A percentile compares a stretch with the other conserved stretches of the same genome.
These are phyloP conservation scores for Orthosia incerta DNA, from an alignment of 2,888 invertebrate species.

Conservation along the genomic window DNA sequence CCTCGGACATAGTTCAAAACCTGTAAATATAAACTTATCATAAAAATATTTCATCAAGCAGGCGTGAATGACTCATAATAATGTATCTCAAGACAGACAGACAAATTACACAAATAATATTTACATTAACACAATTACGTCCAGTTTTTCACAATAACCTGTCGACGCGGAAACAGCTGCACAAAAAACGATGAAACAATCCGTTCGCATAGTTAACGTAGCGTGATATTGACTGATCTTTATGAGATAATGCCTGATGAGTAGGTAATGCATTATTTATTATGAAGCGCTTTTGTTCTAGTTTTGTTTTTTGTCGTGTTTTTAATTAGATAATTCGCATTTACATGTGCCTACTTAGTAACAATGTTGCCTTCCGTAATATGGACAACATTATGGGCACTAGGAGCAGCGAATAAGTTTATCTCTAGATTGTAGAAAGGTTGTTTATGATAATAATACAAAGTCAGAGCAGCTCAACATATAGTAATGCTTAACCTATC, in stretches of 20 bases:
- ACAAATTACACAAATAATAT: slow-evolving; percentile 53
- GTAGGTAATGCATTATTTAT: slow-evolving; percentile 51
- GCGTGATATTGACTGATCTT: slow-evolving; percentile 63
- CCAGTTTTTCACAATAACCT: slow-evolving; percentile 60
- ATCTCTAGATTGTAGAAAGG: background rate
- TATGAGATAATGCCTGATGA: slow-evolving; percentile 54
- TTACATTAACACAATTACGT: slow-evolving; percentile 54
- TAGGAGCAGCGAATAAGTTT: background rate
- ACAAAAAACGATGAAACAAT: slow-evolving; percentile 67
- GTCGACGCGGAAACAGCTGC: slow-evolving; percentile 62
- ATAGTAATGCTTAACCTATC: too few species aligned
- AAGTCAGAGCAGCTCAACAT: too few species aligned
- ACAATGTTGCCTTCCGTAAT: slow-evolving; percentile 19
- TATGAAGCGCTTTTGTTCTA: slow-evolving; percentile 47
- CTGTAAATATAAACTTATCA: background rate
- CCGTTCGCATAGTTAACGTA: slow-evolving; percentile 63
- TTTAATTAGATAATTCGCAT: slow-evolving; percentile 18
- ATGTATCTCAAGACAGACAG: slow-evolving; percentile 21
- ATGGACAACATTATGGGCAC: background rate
- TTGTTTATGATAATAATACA: background rate
- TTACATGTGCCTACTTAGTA: background rate
- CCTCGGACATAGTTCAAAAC: slow-evolving; percentile 12
- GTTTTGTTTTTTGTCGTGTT: slow-evolving; percentile 19
- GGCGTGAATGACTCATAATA: background rate
- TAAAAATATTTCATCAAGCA: slow-evolving; percentile 24